Evolutionary conservation across 2,797 vertebrate genomes (phyloP).

Genomic region (Caiman crocodilus): DNA sequence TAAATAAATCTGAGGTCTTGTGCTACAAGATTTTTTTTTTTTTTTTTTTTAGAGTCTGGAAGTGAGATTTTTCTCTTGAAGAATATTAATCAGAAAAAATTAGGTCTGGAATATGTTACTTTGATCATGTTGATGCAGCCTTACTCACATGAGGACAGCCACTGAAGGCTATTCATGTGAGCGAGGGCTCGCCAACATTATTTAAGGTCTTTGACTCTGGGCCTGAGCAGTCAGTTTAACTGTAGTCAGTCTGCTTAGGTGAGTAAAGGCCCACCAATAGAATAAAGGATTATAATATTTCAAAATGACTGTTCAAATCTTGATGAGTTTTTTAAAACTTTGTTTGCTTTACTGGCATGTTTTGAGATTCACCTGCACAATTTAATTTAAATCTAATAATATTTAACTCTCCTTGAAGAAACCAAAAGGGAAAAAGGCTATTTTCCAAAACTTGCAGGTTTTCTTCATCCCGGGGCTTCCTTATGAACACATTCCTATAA

Average conservation of each 20-base stretch:
- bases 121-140: neutral
- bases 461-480: neutral
- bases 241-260: neutral
- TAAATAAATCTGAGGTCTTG: neutral
- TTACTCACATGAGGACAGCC: neutral
- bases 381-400: conserved; percentile 52
- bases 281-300: conserved; percentile 1
- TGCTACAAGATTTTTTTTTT: neutral
- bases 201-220: no score
- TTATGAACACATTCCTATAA: neutral
- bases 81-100: neutral
- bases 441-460: neutral
- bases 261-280: neutral
- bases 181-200: no score
- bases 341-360: conserved; percentile 24
- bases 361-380: conserved; percentile 31
- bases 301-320: conserved; percentile 9
- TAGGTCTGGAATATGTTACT: neutral
- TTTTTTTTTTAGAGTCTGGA: neutral
- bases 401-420: neutral
- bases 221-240: neutral
- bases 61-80: neutral
- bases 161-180: no score
- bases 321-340: conserved; percentile 28
- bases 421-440: neutral